Conservation (phyloP, 2,888 invertebrate species). For the Pheosia tremula region DNA sequence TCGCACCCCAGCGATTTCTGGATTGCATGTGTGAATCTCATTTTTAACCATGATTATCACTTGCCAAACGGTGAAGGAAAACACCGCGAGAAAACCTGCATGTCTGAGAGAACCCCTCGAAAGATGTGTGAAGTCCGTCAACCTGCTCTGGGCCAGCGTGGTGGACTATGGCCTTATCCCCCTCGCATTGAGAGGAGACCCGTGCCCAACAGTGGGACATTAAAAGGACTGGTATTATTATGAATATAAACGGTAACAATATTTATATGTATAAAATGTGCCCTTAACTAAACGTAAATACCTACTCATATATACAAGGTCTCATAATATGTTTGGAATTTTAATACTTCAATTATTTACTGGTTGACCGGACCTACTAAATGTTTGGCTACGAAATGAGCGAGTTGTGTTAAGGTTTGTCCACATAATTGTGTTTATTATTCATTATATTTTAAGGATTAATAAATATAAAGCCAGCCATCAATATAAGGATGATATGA, state of each 20-base stretch:
- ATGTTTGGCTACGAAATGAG: conserved; percentile 1
- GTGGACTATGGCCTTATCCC: no score
- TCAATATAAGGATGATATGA: neutral
- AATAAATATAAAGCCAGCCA: neutral
- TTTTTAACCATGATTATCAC: no score
- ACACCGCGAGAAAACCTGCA: no score
- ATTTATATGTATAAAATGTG: neutral
- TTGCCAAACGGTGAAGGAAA: no score
- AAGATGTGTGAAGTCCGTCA: no score
- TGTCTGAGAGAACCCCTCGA: no score
- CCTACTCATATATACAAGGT: neutral
- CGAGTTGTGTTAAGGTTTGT: neutral
- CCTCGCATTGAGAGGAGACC: no score
- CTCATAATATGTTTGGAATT: neutral
- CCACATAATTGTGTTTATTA: no score
- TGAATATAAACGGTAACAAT: neutral
- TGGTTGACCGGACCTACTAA: neutral
- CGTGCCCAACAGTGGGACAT: no score
- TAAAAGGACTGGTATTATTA: neutral
- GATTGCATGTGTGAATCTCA: no score
- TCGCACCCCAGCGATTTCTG: no score
- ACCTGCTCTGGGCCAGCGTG: no score
- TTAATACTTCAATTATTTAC: neutral
- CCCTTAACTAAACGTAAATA: neutral
- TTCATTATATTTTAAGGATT: neutral